Base-by-base conservation (phyloP, 1,140 invertebrate genomes). In the roundworm (Caenorhabditis elegans) region DNA sequence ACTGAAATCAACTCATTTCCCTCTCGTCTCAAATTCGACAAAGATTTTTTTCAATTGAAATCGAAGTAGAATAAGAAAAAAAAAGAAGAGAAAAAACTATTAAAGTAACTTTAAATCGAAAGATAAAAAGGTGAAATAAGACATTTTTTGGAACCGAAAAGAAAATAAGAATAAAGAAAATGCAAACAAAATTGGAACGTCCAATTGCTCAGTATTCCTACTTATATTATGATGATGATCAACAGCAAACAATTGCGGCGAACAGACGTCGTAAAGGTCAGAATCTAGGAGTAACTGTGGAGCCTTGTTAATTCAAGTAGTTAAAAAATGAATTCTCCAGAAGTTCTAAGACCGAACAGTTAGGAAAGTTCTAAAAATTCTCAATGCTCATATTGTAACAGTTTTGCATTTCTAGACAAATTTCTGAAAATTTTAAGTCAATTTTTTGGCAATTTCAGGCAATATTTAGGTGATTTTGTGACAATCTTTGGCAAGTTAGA, bases 201-300 rank as follows among this genome's bases (percentile, higher is more conserved):
- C 60, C 60, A 70, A 70, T 70, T 70, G 34, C 60, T 36, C 60
- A 70, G 60, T 70, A 70, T 70, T 70, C 60, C 60, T 70, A 70
- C 34, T 70, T 70, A 39, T 70, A 70, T 31, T 70, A 70, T 70
- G 34, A 51, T n/a, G 47, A 65, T 34, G 55, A n/a, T 65, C 55
- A 34, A 22, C 5, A 43, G 2, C 31, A n/a, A 70, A 43, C 60
- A 70, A 70, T 70, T 70, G 60, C 60, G 60, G 60, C 60, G 60
- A 70, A 43, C 60, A 43, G 60, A 70, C 60, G 60, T 70, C 34
- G 60, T 70, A 5, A 70, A 70, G 60, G 60, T 70, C 19, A 70
- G 60, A 39, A 65, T 34, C 8, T 15, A 6, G 6, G n/a, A n/a
- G 24, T n/a, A n/a, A n/a, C n/a, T n/a, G n/a, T n/a, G n/a, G n/a